phyloP scores from a whole-genome alignment of 2,113 vertebrate genomes.

The Leptosomus discolor region DNA sequence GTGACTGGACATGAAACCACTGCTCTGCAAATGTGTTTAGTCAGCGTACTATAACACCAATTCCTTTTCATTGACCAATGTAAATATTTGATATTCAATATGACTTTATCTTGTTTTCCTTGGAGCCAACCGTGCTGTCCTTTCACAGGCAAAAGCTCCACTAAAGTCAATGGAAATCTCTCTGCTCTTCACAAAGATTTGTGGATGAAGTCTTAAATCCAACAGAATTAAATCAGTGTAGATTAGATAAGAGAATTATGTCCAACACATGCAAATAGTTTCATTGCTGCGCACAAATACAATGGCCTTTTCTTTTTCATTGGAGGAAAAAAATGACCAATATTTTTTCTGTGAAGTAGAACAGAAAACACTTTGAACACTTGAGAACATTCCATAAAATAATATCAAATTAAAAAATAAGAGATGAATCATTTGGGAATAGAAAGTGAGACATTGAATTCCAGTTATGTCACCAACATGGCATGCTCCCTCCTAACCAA shows the following conservation, averaged over 20 bases:
- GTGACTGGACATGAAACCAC: background rate
- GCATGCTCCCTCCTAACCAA: background rate
- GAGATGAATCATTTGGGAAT: background rate
- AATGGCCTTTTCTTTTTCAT: background rate
- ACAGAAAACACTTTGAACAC: background rate
- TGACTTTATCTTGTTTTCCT: background rate
- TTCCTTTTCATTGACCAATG: background rate
- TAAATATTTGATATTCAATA: slow-evolving; percentile 7
- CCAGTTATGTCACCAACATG: background rate
- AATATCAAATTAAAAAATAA: background rate
- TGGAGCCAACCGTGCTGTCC: background rate
- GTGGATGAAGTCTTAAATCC: background rate
- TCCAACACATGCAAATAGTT: background rate
- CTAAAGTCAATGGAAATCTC: background rate
- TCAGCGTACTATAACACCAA: background rate
- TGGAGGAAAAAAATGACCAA: background rate
- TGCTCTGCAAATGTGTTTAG: background rate
- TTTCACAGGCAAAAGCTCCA: background rate
- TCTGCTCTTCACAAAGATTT: background rate
- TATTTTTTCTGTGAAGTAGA: background rate
- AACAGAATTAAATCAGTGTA: background rate
- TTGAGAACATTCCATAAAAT: background rate
- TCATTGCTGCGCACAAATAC: background rate
- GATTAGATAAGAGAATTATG: background rate
- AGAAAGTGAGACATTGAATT: background rate